Evolutionary conservation across 2,888 invertebrate species (phyloP).

Genomic region (Chymomyza amoena): DNA sequence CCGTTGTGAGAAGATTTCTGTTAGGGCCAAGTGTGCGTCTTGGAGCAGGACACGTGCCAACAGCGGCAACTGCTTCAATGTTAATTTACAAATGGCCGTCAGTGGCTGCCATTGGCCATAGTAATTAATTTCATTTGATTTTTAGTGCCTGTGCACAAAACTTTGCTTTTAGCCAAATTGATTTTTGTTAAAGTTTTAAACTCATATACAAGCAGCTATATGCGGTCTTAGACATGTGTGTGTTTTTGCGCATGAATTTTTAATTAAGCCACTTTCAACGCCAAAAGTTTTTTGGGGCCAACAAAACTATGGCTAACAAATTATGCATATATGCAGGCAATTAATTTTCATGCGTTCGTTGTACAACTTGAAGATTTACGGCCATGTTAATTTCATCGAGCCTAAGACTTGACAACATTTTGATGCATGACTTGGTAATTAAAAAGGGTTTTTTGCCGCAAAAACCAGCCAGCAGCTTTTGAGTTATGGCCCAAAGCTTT

Average conservation of each 20-base stretch:
- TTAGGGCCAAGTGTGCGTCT: not conserved
- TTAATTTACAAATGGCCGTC: conserved; percentile 67
- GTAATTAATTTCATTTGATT: conserved; percentile 71
- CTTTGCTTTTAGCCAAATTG: conserved; percentile 70
- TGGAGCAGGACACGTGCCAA: conserved; percentile 56
- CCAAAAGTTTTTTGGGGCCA: conserved; percentile 18
- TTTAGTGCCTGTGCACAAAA: conserved; percentile 38
- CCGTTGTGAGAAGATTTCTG: not conserved
- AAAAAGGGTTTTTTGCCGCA: conserved; percentile 61
- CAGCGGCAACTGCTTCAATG: conserved; percentile 40
- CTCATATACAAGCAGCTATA: not conserved
- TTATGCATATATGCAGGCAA: conserved; percentile 64
- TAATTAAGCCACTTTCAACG: conserved; percentile 65
- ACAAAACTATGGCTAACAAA: conserved; percentile 34
- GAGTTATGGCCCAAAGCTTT: conserved; percentile 52
- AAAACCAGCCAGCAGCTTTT: conserved; percentile 28
- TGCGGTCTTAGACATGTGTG: not conserved
- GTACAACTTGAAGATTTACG: conserved; percentile 7
- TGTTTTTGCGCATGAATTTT: conserved; percentile 56
- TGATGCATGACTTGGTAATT: conserved; percentile 64
- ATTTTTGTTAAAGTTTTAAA: conserved; percentile 50
- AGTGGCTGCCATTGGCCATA: conserved; percentile 30
- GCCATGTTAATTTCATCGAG: not conserved
- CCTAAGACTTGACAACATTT: conserved; percentile 11
- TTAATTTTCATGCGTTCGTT: conserved; percentile 50